A percentile compares a stretch with the other conserved stretches of the same genome.
Conservation (phyloP, 2,888 invertebrate species). For the Eudemis profundana region DNA sequence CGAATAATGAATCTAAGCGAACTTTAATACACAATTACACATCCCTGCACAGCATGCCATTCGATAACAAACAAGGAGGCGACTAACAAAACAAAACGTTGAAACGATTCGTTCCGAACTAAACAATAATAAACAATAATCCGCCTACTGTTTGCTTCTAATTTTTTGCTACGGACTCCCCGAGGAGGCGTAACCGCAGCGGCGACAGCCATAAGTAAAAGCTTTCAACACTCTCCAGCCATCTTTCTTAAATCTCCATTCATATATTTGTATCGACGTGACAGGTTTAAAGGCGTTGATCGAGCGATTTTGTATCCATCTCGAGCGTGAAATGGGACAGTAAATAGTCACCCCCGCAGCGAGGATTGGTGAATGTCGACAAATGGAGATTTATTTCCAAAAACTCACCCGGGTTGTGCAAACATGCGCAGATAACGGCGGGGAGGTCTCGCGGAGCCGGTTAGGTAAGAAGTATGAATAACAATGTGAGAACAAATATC, state of each 20-base stretch:
- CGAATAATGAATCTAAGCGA: slow-evolving; percentile 22
- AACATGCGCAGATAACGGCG: slow-evolving; percentile 69
- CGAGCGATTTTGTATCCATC: slow-evolving; percentile 55
- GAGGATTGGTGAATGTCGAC: slow-evolving; percentile 72
- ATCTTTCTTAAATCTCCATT: slow-evolving; percentile 45
- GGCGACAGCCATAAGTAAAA: slow-evolving; percentile 57
- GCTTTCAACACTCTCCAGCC: slow-evolving; percentile 62
- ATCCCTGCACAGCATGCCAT: slow-evolving; percentile 49
- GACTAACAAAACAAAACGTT: slow-evolving; percentile 47
- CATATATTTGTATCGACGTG: slow-evolving; percentile 37
- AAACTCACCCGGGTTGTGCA: slow-evolving; percentile 70
- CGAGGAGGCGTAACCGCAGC: slow-evolving; percentile 56
- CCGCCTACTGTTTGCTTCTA: slow-evolving; percentile 64
- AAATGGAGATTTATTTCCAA: slow-evolving; percentile 75
- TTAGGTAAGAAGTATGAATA: slow-evolving; percentile 59
- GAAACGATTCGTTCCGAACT: slow-evolving; percentile 59
- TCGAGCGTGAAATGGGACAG: slow-evolving; percentile 61
- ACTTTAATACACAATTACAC: slow-evolving; percentile 47
- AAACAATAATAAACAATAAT: slow-evolving; percentile 66
- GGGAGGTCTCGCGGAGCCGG: slow-evolving; percentile 59
- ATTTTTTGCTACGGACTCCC: slow-evolving; percentile 63
- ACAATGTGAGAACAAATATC: slow-evolving; percentile 60
- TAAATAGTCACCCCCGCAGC: slow-evolving; percentile 59
- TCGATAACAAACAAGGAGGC: slow-evolving; percentile 47
- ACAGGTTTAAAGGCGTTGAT: slow-evolving; percentile 52